Percentiles rank a stretch among this genome's conserved stretches.
These are phyloP conservation scores for Machimus rusticus DNA, from an alignment of 2,888 invertebrate genomes.

Conservation along the genomic window DNA sequence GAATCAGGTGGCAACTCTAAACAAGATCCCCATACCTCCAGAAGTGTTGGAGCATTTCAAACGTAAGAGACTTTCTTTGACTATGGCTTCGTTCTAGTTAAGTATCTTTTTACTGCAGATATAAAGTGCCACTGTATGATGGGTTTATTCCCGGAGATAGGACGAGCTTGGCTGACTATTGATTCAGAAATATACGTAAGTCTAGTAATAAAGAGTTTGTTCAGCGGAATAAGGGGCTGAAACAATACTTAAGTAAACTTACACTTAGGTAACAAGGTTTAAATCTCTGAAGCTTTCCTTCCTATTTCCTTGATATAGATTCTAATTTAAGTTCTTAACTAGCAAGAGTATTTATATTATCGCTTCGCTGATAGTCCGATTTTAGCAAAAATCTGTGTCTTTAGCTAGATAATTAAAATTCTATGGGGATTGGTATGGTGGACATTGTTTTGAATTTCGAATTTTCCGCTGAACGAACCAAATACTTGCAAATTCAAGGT, in stretches of 20 bases:
- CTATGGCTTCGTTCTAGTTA: not conserved
- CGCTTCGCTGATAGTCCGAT: too few species aligned
- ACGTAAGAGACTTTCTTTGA: constrained; percentile 68
- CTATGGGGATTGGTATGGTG: too few species aligned
- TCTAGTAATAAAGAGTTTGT: not conserved
- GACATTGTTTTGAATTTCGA: too few species aligned
- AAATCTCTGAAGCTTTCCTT: too few species aligned
- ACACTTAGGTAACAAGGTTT: too few species aligned
- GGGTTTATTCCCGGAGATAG: constrained; percentile 97
- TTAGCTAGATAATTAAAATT: too few species aligned
- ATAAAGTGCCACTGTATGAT: constrained; percentile 96
- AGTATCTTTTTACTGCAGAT: constrained; percentile 66
- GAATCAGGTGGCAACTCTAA: constrained; percentile 80
- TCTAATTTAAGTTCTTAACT: too few species aligned
- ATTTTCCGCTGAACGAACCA: not conserved
- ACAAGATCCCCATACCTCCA: constrained; percentile 87
- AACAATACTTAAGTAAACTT: not conserved
- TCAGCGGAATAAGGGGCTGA: not conserved
- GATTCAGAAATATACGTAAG: constrained; percentile 94
- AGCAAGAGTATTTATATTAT: too few species aligned
- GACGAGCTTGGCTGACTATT: constrained; percentile 95
- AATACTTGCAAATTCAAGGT: not conserved
- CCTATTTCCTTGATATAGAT: too few species aligned
- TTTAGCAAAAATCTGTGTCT: too few species aligned
- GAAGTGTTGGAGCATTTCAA: constrained; percentile 95